A percentile compares a stretch with the other conserved stretches of the same genome.
Evolutionary conservation across 2,797 vertebrate species (phyloP).

Genomic region (Coccyzus lansbergi): DNA sequence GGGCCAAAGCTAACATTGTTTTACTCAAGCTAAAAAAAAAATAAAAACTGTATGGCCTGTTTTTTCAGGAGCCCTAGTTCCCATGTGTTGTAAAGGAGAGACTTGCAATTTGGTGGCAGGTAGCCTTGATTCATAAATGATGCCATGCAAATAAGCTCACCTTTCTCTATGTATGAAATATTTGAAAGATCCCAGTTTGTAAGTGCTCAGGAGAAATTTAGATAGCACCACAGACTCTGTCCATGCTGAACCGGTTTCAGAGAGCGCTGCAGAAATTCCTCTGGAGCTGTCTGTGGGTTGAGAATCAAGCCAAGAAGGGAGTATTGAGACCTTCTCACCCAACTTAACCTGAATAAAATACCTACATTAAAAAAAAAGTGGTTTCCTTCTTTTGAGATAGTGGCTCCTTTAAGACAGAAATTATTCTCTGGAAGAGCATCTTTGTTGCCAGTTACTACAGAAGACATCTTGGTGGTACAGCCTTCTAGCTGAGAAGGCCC

Average conservation of each 20-base stretch:
- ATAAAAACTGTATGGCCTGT: background rate
- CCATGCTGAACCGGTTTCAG: background rate
- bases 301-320: background rate
- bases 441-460: background rate
- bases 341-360: background rate
- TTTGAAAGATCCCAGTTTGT: background rate
- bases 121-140: background rate
- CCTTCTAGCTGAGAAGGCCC: background rate
- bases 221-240: background rate
- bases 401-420: background rate
- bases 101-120: background rate
- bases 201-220: fast-evolving
- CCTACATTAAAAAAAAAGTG: background rate
- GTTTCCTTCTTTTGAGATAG: background rate
- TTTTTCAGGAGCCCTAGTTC: background rate
- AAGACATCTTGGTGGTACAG: background rate
- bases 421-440: background rate
- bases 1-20: background rate
- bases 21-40: background rate
- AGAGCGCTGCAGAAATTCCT: background rate
- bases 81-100: background rate
- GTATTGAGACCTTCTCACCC: background rate
- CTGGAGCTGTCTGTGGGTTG: background rate
- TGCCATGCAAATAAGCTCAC: background rate
- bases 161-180: background rate